Conservation (phyloP, 2,888 invertebrate genomes). For the Macaria notata region DNA sequence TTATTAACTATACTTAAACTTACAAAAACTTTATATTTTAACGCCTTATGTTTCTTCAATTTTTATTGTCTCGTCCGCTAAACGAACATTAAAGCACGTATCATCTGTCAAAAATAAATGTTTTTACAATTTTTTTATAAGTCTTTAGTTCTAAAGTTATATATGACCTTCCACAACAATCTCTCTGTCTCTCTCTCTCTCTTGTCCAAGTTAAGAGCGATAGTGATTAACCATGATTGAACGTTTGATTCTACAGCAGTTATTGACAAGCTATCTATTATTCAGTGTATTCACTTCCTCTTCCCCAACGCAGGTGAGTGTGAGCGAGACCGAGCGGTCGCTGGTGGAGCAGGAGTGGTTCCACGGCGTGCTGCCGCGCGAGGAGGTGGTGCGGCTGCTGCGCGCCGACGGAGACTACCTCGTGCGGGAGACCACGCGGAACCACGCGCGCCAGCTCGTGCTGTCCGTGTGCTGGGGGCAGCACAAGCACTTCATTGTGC, state of each 20-base stretch:
- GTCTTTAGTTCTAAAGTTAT: too few species aligned
- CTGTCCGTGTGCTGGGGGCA: slow-evolving; percentile 98
- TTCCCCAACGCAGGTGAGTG: slow-evolving; percentile 57
- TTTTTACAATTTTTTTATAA: too few species aligned
- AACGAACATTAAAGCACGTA: too few species aligned
- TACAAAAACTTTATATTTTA: slow-evolving; percentile 2
- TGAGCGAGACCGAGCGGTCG: slow-evolving; percentile 83
- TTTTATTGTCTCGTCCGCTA: too few species aligned
- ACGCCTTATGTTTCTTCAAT: too few species aligned
- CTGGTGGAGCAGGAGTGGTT: slow-evolving; percentile 98
- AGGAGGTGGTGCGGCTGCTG: slow-evolving; percentile 95
- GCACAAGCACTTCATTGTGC: slow-evolving; percentile 98
- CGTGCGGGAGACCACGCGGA: slow-evolving; percentile 95
- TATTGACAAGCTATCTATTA: background rate
- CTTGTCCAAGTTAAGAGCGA: too few species aligned
- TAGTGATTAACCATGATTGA: too few species aligned
- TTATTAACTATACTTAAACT: slow-evolving; percentile 19
- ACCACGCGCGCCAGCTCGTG: slow-evolving; percentile 95
- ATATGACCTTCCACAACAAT: too few species aligned
- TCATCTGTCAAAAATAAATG: too few species aligned
- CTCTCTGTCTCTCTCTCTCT: too few species aligned
- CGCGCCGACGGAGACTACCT: slow-evolving; percentile 97
- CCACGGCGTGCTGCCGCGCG: slow-evolving; percentile 97
- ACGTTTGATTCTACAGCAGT: too few species aligned
- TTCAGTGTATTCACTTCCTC: background rate